A percentile compares a stretch with the other conserved stretches of the same genome.
Evolutionary conservation across 2,797 vertebrate species (phyloP).

Genomic region (Acipenser transmontanus): DNA sequence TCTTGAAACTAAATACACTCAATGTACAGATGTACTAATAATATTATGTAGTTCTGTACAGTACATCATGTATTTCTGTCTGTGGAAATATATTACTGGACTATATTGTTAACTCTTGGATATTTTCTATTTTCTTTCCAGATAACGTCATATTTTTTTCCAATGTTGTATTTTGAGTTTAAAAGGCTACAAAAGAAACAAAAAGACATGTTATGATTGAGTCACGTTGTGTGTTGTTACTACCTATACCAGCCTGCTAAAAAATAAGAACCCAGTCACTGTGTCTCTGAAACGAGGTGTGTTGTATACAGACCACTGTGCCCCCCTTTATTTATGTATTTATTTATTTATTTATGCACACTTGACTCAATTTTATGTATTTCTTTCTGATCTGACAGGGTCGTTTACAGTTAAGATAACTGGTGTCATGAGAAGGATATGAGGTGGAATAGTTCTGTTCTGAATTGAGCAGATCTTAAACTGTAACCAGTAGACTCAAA

Average conservation of each 20-base stretch:
- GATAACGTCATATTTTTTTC: conserved; percentile 11
- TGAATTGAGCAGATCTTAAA: conserved; percentile 81
- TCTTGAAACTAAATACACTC: conserved; percentile 10
- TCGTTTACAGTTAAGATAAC: conserved; percentile 95
- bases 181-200: too few species aligned
- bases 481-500: conserved; percentile 96
- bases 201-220: conserved; percentile 31
- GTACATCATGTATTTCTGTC: background rate
- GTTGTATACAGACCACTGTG: conserved; percentile 56
- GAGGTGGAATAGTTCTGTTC: conserved; percentile 93
- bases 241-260: background rate
- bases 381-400: conserved; percentile 99
- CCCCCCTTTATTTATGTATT: conserved; percentile 9
- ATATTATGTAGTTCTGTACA: background rate
- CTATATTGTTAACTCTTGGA: too few species aligned
- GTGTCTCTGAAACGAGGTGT: conserved; percentile 20
- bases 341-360: conserved; percentile 36
- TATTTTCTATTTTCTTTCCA: background rate
- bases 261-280: background rate
- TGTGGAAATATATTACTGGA: conserved; percentile 4
- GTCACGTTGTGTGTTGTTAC: conserved; percentile 56
- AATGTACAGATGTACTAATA: background rate
- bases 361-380: conserved; percentile 96
- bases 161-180: conserved; percentile 8
- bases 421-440: conserved; percentile 82